phyloP scores from a whole-genome alignment of 2,888 invertebrate genomes.

The Aromia moschata region DNA sequence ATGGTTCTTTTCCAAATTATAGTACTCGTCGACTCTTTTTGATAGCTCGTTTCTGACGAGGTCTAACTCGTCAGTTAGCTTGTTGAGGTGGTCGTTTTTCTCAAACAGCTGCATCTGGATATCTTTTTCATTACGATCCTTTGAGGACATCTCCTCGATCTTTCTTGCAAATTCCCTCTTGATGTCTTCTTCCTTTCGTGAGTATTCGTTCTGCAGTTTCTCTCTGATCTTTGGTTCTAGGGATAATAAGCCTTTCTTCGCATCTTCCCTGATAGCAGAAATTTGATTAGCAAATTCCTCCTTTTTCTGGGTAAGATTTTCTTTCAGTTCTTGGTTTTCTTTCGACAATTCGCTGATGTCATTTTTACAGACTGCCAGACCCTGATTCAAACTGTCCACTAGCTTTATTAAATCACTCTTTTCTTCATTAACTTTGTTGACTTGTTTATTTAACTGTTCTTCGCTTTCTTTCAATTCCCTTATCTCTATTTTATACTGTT shows the following conservation, averaged over 20 bases:
- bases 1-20: conserved; percentile 53
- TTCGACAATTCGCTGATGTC: conserved; percentile 36
- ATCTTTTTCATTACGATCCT: conserved; percentile 55
- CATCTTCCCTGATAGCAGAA: conserved; percentile 64
- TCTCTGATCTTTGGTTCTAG: conserved; percentile 55
- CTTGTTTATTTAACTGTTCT: conserved; percentile 35
- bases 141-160: conserved; percentile 47
- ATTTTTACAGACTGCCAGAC: conserved; percentile 34
- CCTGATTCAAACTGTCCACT: conserved; percentile 34
- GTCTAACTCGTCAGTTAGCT: conserved; percentile 43
- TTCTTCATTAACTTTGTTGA: conserved; percentile 18
- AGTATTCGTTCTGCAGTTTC: conserved; percentile 48
- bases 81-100: conserved; percentile 62
- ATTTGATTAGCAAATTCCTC: conserved; percentile 63
- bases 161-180: conserved; percentile 50
- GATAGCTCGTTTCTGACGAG: conserved; percentile 42
- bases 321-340: conserved; percentile 33
- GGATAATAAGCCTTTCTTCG: conserved; percentile 54
- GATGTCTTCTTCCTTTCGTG: conserved; percentile 46
- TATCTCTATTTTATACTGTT: conserved; percentile 54
- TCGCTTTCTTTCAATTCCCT: conserved; percentile 41
- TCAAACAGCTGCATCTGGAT: conserved; percentile 65
- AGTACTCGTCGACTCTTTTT: conserved; percentile 43
- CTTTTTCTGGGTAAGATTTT: conserved; percentile 57
- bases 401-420: conserved; percentile 30